Conservation (phyloP, 2,113 vertebrate genomes). For the Heptranchias perlo region DNA sequence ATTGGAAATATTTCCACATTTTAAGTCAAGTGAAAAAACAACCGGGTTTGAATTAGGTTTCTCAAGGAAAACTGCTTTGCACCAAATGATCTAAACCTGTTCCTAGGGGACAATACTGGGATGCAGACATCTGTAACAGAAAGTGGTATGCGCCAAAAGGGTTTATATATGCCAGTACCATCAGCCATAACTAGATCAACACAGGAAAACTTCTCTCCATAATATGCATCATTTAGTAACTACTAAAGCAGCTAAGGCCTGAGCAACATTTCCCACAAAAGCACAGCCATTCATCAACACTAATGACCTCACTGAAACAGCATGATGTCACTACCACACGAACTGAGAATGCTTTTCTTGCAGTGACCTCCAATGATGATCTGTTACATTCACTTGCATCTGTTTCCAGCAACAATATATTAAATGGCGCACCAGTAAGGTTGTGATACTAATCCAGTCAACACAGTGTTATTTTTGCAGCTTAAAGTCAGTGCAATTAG, state of each 20-base stretch:
- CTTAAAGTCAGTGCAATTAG: not conserved
- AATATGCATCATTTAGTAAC: slow-evolving; percentile 2
- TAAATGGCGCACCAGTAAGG: not conserved
- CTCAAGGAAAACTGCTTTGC: not conserved
- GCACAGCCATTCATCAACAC: not conserved
- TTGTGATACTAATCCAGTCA: not conserved
- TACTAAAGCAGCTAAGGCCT: not conserved
- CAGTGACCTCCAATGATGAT: not conserved
- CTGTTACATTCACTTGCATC: not conserved
- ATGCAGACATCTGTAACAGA: slow-evolving; percentile 18
- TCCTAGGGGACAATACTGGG: not conserved
- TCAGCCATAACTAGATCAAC: not conserved
- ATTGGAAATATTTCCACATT: slow-evolving; percentile 17
- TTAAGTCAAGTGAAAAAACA: slow-evolving; percentile 2
- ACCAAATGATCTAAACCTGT: not conserved
- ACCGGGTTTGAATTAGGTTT: slow-evolving; percentile 2
- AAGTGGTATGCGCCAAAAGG: not conserved
- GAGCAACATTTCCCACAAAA: not conserved
- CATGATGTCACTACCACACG: not conserved
- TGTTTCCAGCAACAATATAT: slow-evolving; percentile 1
- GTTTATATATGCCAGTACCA: slow-evolving; percentile 1
- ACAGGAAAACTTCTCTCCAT: not conserved
- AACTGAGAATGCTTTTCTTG: not conserved
- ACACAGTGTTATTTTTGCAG: not conserved
- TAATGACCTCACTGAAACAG: slow-evolving; percentile 9